Conservation (phyloP, 2,113 vertebrate species). For the Mohoua ochrocephala region DNA sequence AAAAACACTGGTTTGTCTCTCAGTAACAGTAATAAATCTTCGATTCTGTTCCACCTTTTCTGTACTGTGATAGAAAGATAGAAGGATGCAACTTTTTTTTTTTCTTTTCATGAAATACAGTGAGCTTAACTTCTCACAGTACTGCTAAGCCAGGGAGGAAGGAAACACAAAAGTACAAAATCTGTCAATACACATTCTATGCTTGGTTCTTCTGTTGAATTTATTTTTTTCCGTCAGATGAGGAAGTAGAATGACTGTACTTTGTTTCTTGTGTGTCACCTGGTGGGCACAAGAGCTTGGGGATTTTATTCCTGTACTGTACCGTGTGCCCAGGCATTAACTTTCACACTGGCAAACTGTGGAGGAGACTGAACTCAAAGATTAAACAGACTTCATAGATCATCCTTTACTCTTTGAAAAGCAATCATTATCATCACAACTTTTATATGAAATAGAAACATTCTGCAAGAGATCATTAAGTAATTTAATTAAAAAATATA, state of each 20-base stretch:
- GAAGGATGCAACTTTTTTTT: neutral
- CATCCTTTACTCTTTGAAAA: neutral
- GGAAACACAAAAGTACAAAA: neutral
- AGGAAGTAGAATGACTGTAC: neutral
- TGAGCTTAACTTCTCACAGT: neutral
- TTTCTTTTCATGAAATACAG: neutral
- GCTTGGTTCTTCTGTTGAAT: neutral
- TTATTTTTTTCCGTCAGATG: neutral
- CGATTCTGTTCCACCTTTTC: neutral
- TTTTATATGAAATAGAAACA: neutral
- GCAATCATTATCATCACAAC: neutral
- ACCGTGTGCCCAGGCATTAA: neutral
- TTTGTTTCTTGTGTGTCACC: neutral
- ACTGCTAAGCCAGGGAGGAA: neutral
- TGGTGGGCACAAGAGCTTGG: neutral
- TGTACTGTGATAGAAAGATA: neutral
- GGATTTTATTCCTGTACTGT: neutral
- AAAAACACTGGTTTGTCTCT: neutral
- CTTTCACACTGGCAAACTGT: neutral
- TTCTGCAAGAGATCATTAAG: neutral
- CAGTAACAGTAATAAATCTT: neutral
- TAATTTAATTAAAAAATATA: neutral
- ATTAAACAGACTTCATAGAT: neutral
- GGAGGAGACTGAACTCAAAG: neutral
- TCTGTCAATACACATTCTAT: neutral